Evolutionary conservation across 1,140 invertebrate genomes (phyloP), one percentile per base, ranked within the genome.

Genomic region (Lethrus apterus): DNA sequence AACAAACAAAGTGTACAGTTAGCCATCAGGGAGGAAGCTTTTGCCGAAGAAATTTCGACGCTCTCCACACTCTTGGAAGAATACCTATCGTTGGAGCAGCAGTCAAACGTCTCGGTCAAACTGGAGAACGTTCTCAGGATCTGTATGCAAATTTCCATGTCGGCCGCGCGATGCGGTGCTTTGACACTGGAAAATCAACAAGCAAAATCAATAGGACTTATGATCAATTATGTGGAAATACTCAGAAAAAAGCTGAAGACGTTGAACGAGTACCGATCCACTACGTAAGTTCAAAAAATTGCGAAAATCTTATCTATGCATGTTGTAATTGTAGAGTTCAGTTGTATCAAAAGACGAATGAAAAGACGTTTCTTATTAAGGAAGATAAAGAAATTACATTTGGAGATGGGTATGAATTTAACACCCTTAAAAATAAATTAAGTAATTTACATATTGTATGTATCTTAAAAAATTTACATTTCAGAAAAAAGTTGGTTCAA

Each of bases 71-170:
- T n/a, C 9, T 10, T 36, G 9, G 17, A 20, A 15, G 23, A 36
- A 20, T 21, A 36, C 19, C n/a, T n/a, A n/a, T n/a, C n/a, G n/a
- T n/a, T n/a, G n/a, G 34, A 17, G 18, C 11, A 19, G 7, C 18
- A 20, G n/a, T 5, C 13, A 10, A 20, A 36, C 34, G 15, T 36
- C 11, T 20, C 34, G 9, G 5, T n/a, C 2, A 17, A 21, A 3
- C 10, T 36, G 8, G 34, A 36, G 13, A 17, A 21, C 7, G 11
- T 36, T n/a, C 34, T 36, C 34, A 36, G 17, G 1, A 17, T 36
- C 10, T 36, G 34, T 20, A 36, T 13, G 10, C 34, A 36, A 21
- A 13, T 36, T n/a, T 36, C 34, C 34, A 36, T 36, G 23, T 36
- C 34, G 34, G 34, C 34, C 34, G 34, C 19, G 34, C 34, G 23